A percentile compares a stretch with the other conserved stretches of the same genome.
These are phyloP conservation scores for Amphipoea oculea DNA, from an alignment of 2,888 invertebrate genomes.

Conservation along the genomic window DNA sequence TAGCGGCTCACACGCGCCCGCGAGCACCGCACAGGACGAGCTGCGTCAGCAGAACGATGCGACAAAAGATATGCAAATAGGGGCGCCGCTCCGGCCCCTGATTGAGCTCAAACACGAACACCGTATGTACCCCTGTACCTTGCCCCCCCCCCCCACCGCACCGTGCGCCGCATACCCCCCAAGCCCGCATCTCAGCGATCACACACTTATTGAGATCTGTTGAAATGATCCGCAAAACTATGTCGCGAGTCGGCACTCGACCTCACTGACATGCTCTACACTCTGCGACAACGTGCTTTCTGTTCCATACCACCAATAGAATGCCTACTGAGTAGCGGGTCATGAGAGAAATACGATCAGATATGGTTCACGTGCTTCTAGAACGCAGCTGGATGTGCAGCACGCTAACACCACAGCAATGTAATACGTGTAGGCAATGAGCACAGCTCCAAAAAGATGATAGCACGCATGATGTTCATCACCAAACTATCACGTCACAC, in stretches of 20 bases:
- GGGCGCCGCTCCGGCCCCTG: slow-evolving; percentile 60
- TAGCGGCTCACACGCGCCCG: not conserved
- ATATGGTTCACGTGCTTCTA: not conserved
- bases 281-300: not conserved
- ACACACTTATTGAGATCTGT: slow-evolving; percentile 38
- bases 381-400: not conserved
- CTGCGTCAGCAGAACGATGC: slow-evolving; percentile 58
- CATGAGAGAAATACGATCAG: not conserved
- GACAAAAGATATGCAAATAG: slow-evolving; percentile 72
- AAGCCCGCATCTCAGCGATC: slow-evolving; percentile 46
- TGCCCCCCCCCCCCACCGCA: not conserved
- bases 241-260: not conserved
- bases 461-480: not conserved
- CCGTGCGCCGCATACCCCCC: not conserved
- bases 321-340: not conserved
- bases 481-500: slow-evolving; percentile 15
- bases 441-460: not conserved
- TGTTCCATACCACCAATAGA: not conserved
- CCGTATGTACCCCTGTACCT: slow-evolving; percentile 20
- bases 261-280: not conserved
- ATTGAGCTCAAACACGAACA: slow-evolving; percentile 66
- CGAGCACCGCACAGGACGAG: slow-evolving; percentile 9
- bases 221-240: slow-evolving; percentile 23
- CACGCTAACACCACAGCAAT: not conserved
- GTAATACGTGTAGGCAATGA: not conserved